Percentiles rank a stretch among this genome's conserved stretches.
Conservation (phyloP, 2,888 invertebrate species). For the Clitarchus hookeri region DNA sequence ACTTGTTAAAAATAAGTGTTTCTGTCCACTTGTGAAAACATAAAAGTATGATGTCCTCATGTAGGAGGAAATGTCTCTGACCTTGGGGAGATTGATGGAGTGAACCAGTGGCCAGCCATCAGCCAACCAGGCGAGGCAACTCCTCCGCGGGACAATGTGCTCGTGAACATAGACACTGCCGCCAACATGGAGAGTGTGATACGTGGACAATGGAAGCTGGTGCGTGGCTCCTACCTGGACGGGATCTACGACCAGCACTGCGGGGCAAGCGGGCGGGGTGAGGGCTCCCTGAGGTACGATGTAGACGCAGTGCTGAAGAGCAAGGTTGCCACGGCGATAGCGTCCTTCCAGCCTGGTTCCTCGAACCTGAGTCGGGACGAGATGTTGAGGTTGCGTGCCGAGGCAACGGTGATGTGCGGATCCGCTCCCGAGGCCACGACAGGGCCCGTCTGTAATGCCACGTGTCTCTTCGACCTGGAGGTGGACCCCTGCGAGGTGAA, state of each 20-base stretch:
- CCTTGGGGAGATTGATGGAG: constrained; percentile 35
- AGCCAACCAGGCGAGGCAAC: not conserved
- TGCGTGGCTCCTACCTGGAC: constrained; percentile 28
- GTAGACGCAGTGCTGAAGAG: constrained; percentile 49
- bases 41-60: not conserved
- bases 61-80: constrained; percentile 33
- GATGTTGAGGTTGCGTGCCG: not conserved
- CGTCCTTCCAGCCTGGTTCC: not conserved
- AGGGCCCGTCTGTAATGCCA: constrained; percentile 17
- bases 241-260: constrained; percentile 32
- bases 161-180: constrained; percentile 49
- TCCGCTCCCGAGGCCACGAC: not conserved
- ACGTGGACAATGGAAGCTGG: constrained; percentile 36
- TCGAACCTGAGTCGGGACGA: not conserved
- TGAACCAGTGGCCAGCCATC: constrained; percentile 33
- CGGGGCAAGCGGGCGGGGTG: constrained; percentile 29
- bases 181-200: constrained; percentile 28
- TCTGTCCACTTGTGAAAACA: no score
- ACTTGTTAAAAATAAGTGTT: no score
- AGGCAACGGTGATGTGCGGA: constrained; percentile 17
- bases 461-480: constrained; percentile 43
- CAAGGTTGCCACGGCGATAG: constrained; percentile 47
- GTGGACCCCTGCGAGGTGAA: constrained; percentile 45
- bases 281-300: constrained; percentile 48
- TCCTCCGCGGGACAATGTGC: constrained; percentile 47